Evolutionary conservation across 2,888 invertebrate genomes (phyloP).

Genomic region (Mayetiola destructor): DNA sequence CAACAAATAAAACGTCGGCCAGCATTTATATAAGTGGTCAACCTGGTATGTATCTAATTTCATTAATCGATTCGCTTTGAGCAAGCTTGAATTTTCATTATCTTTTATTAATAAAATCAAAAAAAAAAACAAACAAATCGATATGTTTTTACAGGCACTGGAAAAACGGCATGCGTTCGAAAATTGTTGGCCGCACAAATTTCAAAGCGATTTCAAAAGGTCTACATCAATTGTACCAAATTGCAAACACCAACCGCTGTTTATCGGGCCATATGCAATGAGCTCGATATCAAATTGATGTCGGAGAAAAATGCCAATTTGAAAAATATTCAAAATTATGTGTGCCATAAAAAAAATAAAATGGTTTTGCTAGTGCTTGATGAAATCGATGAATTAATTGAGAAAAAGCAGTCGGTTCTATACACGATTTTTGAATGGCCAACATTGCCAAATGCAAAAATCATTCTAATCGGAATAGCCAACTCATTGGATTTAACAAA

Average conservation of each 20-base stretch:
- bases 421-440: conserved; percentile 95
- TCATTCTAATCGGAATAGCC: conserved; percentile 82
- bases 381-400: conserved; percentile 88
- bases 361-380: conserved; percentile 77
- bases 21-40: conserved; percentile 91
- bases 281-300: conserved; percentile 46
- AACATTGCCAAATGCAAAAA: conserved; percentile 45
- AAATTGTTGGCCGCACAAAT: conserved; percentile 51
- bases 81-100: not conserved
- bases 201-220: conserved; percentile 37
- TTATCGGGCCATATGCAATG: conserved; percentile 60
- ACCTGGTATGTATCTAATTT: conserved; percentile 41
- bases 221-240: conserved; percentile 73
- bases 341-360: conserved; percentile 48
- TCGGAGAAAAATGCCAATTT: conserved; percentile 49
- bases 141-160: conserved; percentile 46
- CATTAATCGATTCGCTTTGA: not conserved
- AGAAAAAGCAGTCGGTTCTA: conserved; percentile 67
- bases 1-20: conserved; percentile 51
- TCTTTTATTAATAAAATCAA: not conserved
- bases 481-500: conserved; percentile 93
- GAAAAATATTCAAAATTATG: conserved; percentile 51
- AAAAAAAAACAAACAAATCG: too few relatives aligned
- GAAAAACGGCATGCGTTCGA: conserved; percentile 80
- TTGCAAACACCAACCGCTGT: conserved; percentile 71